A percentile compares a stretch with the other conserved stretches of the same genome.
Evolutionary conservation across 2,888 invertebrate species (phyloP).

Genomic region (Resseliella maxima): DNA sequence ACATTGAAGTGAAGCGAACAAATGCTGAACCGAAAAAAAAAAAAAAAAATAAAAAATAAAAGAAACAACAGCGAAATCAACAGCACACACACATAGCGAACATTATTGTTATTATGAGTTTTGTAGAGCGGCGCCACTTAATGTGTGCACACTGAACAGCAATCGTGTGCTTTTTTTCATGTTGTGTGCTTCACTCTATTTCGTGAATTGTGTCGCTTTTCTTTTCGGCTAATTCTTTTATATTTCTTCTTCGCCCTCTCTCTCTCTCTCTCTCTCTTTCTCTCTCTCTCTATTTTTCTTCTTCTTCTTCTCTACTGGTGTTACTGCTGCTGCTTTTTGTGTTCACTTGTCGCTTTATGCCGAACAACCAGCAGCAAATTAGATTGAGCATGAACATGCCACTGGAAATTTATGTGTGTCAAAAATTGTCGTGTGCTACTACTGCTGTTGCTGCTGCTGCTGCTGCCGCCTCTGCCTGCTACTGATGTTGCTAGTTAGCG

Average conservation of each 20-base stretch:
- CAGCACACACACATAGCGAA: not conserved
- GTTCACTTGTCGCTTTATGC: too few species aligned
- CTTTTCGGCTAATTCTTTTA: constrained; percentile 2
- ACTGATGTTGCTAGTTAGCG: not conserved
- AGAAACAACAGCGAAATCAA: not conserved
- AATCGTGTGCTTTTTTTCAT: not conserved
- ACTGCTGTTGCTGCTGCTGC: not conserved
- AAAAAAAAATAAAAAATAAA: not conserved
- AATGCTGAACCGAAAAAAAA: not conserved
- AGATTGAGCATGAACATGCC: constrained; percentile 53
- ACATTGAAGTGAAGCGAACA: not conserved
- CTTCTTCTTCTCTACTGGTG: too few species aligned
- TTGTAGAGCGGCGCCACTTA: constrained; percentile 38
- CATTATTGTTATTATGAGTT: constrained; percentile 34
- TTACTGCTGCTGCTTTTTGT: too few species aligned
- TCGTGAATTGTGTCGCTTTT: constrained; percentile 36
- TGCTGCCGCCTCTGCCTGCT: too few species aligned
- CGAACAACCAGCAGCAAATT: not conserved
- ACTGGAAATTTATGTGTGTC: constrained; percentile 45
- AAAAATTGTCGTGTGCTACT: not conserved
- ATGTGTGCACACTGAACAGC: not conserved
- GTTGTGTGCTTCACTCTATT: not conserved
- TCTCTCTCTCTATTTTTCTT: not conserved
- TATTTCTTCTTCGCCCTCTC: not conserved
- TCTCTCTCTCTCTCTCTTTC: not conserved